phyloP scores from a whole-genome alignment of 2,888 invertebrate genomes.

The Seira sanloemensis region DNA sequence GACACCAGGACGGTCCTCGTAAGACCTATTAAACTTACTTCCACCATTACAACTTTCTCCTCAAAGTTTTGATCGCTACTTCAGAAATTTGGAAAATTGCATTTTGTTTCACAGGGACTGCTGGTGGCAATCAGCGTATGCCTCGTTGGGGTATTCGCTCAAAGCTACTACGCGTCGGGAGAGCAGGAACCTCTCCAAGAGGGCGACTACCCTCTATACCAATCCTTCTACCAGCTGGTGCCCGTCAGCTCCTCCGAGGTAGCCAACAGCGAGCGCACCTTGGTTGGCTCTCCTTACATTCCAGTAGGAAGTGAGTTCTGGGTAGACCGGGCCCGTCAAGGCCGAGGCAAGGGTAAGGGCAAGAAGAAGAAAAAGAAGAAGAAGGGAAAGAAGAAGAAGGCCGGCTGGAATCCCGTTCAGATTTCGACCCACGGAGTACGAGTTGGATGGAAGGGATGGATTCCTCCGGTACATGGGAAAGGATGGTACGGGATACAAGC shows the following conservation, averaged over 20 bases:
- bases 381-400: conserved; percentile 56
- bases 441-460: conserved; percentile 66
- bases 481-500: conserved; percentile 66
- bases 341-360: conserved; percentile 34
- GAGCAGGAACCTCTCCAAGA: conserved; percentile 38
- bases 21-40: too few species aligned
- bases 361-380: conserved; percentile 54
- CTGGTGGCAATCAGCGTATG: conserved; percentile 50
- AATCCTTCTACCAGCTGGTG: conserved; percentile 37
- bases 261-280: neutral
- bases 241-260: conserved; percentile 31
- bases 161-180: conserved; percentile 54
- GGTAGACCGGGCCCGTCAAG: conserved; percentile 22
- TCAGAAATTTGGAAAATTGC: neutral
- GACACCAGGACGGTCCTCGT: conserved; percentile 52
- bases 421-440: conserved; percentile 56
- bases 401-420: conserved; percentile 51
- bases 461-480: conserved; percentile 59
- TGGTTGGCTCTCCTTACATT: conserved; percentile 8
- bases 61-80: neutral
- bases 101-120: conserved; percentile 51
- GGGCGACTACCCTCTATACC: conserved; percentile 45
- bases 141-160: conserved; percentile 56
- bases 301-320: conserved; percentile 19
- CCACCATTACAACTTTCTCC: neutral